phyloP scores from a whole-genome alignment of 2,888 invertebrate genomes.

The Acleris emargana region DNA sequence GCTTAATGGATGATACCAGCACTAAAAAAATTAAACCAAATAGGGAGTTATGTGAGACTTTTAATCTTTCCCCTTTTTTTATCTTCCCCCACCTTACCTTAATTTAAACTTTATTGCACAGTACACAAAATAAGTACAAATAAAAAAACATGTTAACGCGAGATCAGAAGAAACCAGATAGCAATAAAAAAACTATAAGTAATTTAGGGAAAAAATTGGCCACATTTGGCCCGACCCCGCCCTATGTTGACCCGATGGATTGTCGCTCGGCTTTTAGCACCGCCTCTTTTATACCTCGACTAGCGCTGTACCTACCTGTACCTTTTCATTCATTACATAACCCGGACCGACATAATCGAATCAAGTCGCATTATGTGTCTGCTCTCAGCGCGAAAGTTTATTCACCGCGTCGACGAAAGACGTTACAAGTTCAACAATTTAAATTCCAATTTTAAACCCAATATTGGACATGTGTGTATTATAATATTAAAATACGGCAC shows the following conservation, averaged over 20 bases:
- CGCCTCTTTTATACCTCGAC: slow-evolving; percentile 55
- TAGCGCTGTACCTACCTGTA: slow-evolving; percentile 38
- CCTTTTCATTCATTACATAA: slow-evolving; percentile 35
- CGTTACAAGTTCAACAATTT: slow-evolving; percentile 6
- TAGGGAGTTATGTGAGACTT: too few relatives aligned
- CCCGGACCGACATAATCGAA: slow-evolving; percentile 32
- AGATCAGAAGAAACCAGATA: neutral
- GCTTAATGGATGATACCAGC: too few relatives aligned
- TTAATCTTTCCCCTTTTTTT: too few relatives aligned
- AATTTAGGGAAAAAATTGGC: slow-evolving; percentile 29
- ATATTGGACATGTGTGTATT: slow-evolving; percentile 51
- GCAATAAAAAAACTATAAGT: slow-evolving; percentile 5
- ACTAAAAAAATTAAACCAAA: too few relatives aligned
- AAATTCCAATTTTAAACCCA: slow-evolving; percentile 55
- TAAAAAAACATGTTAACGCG: neutral
- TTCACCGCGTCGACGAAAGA: slow-evolving; percentile 5
- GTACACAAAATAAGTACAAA: too few relatives aligned
- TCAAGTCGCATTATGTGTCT: slow-evolving; percentile 26
- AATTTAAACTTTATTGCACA: too few relatives aligned
- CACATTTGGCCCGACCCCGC: slow-evolving; percentile 32
- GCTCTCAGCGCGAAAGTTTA: slow-evolving; percentile 18
- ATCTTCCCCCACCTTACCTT: too few relatives aligned
- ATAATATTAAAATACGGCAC: slow-evolving; percentile 44
- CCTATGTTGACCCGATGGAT: slow-evolving; percentile 73
- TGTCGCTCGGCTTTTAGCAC: slow-evolving; percentile 61